Conservation (phyloP, 35 echinoderm and acorn worm species). For the Strongylocentrotus purpuratus region DNA sequence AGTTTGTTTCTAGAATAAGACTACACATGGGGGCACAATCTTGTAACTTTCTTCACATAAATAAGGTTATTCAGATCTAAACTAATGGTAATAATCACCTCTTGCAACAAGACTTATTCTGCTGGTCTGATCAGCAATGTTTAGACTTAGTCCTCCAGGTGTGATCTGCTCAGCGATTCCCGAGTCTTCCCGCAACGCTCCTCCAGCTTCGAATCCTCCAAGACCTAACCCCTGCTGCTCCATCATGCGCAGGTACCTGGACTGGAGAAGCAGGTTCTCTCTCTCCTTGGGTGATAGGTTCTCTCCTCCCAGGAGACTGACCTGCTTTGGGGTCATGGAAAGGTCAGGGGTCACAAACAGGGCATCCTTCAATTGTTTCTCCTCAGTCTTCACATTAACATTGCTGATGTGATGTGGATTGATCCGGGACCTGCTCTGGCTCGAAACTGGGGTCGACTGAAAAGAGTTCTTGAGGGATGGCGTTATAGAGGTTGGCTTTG, state of each 20-base stretch:
- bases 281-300: conserved; percentile 28
- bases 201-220: neutral
- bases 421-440: conserved; percentile 1
- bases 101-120: conserved; percentile 30
- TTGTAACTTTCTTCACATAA: too few species aligned
- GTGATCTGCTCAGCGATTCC: neutral
- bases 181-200: neutral
- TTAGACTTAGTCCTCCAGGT: conserved; percentile 29
- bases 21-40: too few species aligned
- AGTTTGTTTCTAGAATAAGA: too few species aligned
- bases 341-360: neutral
- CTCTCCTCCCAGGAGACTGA: neutral
- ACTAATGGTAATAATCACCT: conserved; percentile 16
- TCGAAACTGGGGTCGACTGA: conserved; percentile 25
- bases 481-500: neutral
- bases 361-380: neutral
- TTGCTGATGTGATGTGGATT: neutral
- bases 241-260: neutral
- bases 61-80: too few species aligned
- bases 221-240: conserved; percentile 26
- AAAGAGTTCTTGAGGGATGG: neutral
- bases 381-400: neutral
- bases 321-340: conserved; percentile 3
- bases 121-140: conserved; percentile 36
- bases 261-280: neutral